These are phyloP conservation scores for Sebastes steindachneri DNA, from an alignment of 2,797 vertebrate genomes.

Conservation along the genomic window DNA sequence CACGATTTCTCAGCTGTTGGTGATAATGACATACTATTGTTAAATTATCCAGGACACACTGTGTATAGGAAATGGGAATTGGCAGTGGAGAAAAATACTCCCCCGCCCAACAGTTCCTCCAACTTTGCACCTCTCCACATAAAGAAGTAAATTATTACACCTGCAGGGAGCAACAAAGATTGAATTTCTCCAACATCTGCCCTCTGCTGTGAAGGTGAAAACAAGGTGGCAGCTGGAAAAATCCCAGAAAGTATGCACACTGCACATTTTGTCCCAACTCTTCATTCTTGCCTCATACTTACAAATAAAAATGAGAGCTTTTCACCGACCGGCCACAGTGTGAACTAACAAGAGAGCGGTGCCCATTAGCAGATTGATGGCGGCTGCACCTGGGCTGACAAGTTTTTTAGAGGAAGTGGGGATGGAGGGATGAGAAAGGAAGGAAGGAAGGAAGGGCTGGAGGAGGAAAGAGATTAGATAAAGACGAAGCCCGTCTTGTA, in stretches of 20 bases:
- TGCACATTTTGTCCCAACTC: background rate
- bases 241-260: background rate
- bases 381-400: constrained; percentile 41
- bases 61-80: background rate
- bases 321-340: background rate
- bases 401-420: constrained; percentile 21
- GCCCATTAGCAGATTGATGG: constrained; percentile 51
- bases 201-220: constrained; percentile 21
- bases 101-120: background rate
- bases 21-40: background rate
- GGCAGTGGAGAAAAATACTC: background rate
- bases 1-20: background rate
- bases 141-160: constrained; percentile 22
- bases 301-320: constrained; percentile 20
- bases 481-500: constrained; percentile 60
- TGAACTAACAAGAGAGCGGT: constrained; percentile 23
- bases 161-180: constrained; percentile 11
- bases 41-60: background rate
- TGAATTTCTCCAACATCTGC: constrained; percentile 1
- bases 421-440: constrained; percentile 40
- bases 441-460: constrained; percentile 26
- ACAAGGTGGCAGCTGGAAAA: constrained; percentile 6
- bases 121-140: background rate
- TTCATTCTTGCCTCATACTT: background rate
- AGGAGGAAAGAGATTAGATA: constrained; percentile 58